A percentile compares a stretch with the other conserved stretches of the same genome.
phyloP scores from a whole-genome alignment of 2,888 invertebrate genomes.

The Archaeoteleia sp. region DNA sequence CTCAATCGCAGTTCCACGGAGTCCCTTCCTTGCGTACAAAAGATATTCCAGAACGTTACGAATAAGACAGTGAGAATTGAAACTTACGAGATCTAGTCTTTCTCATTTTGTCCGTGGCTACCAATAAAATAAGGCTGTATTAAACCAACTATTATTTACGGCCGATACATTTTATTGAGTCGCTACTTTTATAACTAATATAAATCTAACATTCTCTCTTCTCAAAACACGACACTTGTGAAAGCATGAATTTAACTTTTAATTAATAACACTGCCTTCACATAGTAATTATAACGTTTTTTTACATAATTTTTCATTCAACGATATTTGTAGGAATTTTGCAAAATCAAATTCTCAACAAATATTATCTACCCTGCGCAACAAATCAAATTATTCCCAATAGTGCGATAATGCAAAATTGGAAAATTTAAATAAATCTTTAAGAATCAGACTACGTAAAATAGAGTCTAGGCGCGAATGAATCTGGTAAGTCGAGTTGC shows the following conservation, averaged over 20 bases:
- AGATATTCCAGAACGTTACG: slow-evolving; percentile 32
- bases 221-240: too few species aligned
- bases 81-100: slow-evolving; percentile 40
- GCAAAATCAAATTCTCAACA: too few species aligned
- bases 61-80: slow-evolving; percentile 45
- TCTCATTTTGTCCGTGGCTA: slow-evolving; percentile 22
- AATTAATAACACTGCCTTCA: too few species aligned
- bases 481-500: slow-evolving; percentile 39
- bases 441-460: slow-evolving; percentile 31
- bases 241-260: too few species aligned
- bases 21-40: slow-evolving; percentile 33
- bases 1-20: slow-evolving; percentile 48
- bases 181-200: too few species aligned
- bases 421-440: slow-evolving; percentile 1
- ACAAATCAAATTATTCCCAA: too few species aligned
- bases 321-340: too few species aligned
- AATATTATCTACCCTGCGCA: too few species aligned
- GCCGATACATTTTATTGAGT: slow-evolving; percentile 18
- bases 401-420: too few species aligned
- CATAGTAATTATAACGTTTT: too few species aligned
- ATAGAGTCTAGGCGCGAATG: slow-evolving; percentile 39
- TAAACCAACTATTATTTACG: slow-evolving; percentile 13
- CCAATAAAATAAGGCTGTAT: slow-evolving; percentile 15
- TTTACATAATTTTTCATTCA: too few species aligned
- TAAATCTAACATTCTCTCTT: too few species aligned